Evolutionary conservation across 2,888 invertebrate species (phyloP).

Genomic region (Cepaea hortensis): DNA sequence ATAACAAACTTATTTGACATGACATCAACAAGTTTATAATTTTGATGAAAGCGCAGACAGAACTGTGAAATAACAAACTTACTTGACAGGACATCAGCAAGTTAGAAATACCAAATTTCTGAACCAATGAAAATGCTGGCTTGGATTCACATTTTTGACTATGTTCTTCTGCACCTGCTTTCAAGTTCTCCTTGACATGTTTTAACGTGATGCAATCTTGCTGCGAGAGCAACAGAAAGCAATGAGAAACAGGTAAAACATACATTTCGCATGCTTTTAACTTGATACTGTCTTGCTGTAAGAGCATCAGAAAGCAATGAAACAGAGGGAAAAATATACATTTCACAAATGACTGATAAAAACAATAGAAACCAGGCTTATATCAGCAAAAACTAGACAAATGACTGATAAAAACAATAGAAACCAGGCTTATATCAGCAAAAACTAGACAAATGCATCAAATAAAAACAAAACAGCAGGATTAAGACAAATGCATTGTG

Average conservation of each 20-base stretch:
- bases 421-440: background rate
- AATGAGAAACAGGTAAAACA: background rate
- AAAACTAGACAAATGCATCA: background rate
- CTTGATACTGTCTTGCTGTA: conserved; percentile 47
- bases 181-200: conserved; percentile 36
- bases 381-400: too few species aligned
- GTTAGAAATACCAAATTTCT: conserved; percentile 44
- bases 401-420: too few species aligned
- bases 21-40: conserved; percentile 47
- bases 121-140: conserved; percentile 37
- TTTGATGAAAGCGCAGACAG: background rate
- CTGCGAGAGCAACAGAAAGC: conserved; percentile 22
- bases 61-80: background rate
- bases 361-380: too few species aligned
- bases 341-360: background rate
- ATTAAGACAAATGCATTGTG: too few species aligned
- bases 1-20: conserved; percentile 44
- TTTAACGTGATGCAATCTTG: conserved; percentile 46
- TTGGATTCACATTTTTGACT: conserved; percentile 41
- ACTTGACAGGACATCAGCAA: conserved; percentile 50
- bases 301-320: background rate
- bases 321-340: background rate
- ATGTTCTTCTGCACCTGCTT: conserved; percentile 25
- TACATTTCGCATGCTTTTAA: background rate
- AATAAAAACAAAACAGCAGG: background rate